phyloP scores from a whole-genome alignment of 30 jellyfish, hydroid and myxozoan species.

The Turritopsis rubra region DNA sequence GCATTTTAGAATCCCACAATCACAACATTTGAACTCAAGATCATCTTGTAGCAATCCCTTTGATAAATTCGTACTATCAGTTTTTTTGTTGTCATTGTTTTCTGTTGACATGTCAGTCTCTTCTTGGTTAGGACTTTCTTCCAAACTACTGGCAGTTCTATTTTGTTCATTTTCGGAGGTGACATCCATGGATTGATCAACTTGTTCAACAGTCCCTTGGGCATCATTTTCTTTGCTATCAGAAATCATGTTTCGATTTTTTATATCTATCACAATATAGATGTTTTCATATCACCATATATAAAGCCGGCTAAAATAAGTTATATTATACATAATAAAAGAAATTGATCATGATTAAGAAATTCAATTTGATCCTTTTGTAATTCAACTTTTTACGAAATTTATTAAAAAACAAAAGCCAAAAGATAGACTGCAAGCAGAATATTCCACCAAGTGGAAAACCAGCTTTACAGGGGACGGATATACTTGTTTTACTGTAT shows the following conservation, averaged over 20 bases:
- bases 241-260: not conserved
- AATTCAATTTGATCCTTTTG: too few species aligned
- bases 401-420: too few species aligned
- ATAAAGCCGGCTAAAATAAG: too few species aligned
- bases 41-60: not conserved
- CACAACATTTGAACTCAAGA: conserved; percentile 45
- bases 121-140: not conserved
- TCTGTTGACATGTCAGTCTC: not conserved
- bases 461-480: too few species aligned
- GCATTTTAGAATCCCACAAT: conserved; percentile 55
- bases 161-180: not conserved
- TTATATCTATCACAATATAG: not conserved
- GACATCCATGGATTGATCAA: not conserved
- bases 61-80: not conserved
- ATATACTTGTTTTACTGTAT: too few species aligned
- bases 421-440: too few species aligned
- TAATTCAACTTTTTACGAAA: too few species aligned
- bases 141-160: not conserved
- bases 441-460: too few species aligned
- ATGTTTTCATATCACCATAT: not conserved
- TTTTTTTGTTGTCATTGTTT: not conserved
- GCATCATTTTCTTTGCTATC: not conserved
- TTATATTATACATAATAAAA: too few species aligned
- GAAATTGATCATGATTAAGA: too few species aligned
- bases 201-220: not conserved